Conservation (phyloP, 2,797 vertebrate genomes). For the Bovichtus variegatus region DNA sequence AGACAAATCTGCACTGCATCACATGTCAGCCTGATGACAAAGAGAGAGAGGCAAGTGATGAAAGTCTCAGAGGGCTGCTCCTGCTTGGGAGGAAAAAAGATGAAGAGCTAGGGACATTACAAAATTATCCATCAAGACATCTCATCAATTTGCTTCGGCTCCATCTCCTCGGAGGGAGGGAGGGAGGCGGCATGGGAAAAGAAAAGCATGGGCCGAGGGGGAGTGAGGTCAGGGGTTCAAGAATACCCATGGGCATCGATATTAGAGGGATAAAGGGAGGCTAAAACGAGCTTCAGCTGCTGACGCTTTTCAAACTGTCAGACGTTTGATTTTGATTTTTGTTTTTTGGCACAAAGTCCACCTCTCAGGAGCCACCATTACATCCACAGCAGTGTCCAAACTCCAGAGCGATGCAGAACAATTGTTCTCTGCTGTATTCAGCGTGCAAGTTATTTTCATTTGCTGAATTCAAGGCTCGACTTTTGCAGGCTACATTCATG, state of each 20-base stretch:
- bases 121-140: conserved; percentile 67
- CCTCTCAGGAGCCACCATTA: background rate
- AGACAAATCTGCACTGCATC: background rate
- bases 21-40: conserved; percentile 14
- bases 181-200: conserved; percentile 26
- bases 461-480: conserved; percentile 23
- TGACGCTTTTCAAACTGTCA: conserved; percentile 32
- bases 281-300: conserved; percentile 45
- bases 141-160: conserved; percentile 65
- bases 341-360: conserved; percentile 8
- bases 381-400: background rate
- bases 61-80: conserved; percentile 5
- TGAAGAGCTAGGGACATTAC: conserved; percentile 46
- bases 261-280: conserved; percentile 48
- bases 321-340: conserved; percentile 3
- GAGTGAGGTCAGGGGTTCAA: conserved; percentile 56
- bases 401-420: background rate
- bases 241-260: conserved; percentile 43
- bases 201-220: background rate
- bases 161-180: conserved; percentile 22
- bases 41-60: background rate
- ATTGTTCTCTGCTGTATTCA: conserved; percentile 11
- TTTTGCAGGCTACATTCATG: conserved; percentile 33
- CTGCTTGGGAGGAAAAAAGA: conserved; percentile 36
- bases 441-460: conserved; percentile 32